A percentile compares a stretch with the other conserved stretches of the same genome.
These are phyloP conservation scores for Metallyticus violacea DNA, from an alignment of 2,888 invertebrate genomes.

Conservation along the genomic window DNA sequence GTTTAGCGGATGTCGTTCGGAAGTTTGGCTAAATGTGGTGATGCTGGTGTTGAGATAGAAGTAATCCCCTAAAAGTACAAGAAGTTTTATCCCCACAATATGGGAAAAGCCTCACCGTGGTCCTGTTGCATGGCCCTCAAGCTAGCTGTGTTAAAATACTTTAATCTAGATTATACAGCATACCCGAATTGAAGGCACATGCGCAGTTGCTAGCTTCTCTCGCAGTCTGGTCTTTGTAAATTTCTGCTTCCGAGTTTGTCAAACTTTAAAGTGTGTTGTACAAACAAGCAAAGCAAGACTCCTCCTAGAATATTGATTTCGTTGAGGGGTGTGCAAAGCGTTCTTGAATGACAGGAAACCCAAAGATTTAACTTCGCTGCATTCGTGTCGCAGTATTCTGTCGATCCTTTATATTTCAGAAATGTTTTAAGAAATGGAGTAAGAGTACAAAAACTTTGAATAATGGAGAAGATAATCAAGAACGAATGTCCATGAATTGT, in stretches of 20 bases:
- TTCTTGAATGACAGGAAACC: too few species aligned
- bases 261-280: conserved; percentile 12
- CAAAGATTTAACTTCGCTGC: too few species aligned
- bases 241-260: conserved; percentile 1
- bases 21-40: too few species aligned
- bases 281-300: conserved; percentile 7
- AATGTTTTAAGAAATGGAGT: too few species aligned
- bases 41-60: too few species aligned
- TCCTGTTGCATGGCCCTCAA: not conserved
- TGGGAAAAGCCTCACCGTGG: not conserved
- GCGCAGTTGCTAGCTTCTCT: not conserved
- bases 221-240: conserved; percentile 6
- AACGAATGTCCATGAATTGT: too few species aligned
- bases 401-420: too few species aligned
- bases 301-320: not conserved
- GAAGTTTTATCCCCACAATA: not conserved
- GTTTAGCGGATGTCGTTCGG: too few species aligned
- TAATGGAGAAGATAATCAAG: too few species aligned
- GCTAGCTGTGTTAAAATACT: not conserved
- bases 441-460: too few species aligned
- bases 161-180: not conserved
- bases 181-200: not conserved
- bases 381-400: too few species aligned
- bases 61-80: not conserved
- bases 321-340: not conserved